Evolutionary conservation across 2,797 vertebrate genomes (phyloP).

Genomic region (Gadopsis bispinosus): DNA sequence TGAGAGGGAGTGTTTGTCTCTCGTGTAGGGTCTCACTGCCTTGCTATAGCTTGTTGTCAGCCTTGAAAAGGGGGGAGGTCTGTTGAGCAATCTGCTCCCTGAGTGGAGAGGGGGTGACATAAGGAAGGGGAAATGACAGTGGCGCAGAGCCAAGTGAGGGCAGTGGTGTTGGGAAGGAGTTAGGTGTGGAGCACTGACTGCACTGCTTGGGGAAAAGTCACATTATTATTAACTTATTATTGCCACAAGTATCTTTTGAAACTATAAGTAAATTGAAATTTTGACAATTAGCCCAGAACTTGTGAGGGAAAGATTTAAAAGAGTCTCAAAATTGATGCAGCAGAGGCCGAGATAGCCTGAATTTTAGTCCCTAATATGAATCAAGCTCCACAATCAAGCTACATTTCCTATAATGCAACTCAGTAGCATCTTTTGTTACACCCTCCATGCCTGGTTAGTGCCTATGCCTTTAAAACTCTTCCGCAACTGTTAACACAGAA

Average conservation of each 20-base stretch:
- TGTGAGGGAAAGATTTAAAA: not conserved
- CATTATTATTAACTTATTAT: not conserved
- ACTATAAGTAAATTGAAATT: not conserved
- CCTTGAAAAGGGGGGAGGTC: constrained; percentile 23
- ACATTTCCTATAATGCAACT: constrained; percentile 1
- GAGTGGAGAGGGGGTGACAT: constrained; percentile 17
- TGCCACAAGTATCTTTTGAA: not conserved
- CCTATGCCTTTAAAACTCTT: not conserved
- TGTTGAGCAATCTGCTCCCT: constrained; percentile 31
- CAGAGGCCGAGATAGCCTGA: not conserved
- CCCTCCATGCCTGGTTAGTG: not conserved
- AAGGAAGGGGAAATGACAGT: not conserved
- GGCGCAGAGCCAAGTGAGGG: constrained; percentile 11
- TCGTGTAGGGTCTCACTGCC: constrained; percentile 6
- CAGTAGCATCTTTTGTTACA: not conserved
- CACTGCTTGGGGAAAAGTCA: not conserved
- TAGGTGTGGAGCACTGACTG: not conserved
- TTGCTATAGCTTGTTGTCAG: constrained; percentile 37
- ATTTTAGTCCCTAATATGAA: not conserved
- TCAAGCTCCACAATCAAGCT: not conserved
- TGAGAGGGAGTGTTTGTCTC: constrained; percentile 28
- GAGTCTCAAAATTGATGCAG: not conserved
- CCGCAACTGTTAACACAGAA: not conserved
- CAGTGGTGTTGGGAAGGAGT: not conserved
- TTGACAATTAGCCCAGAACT: not conserved